Base-by-base conservation (phyloP, 2,113 vertebrate genomes). In the Calyptomena viridis region DNA sequence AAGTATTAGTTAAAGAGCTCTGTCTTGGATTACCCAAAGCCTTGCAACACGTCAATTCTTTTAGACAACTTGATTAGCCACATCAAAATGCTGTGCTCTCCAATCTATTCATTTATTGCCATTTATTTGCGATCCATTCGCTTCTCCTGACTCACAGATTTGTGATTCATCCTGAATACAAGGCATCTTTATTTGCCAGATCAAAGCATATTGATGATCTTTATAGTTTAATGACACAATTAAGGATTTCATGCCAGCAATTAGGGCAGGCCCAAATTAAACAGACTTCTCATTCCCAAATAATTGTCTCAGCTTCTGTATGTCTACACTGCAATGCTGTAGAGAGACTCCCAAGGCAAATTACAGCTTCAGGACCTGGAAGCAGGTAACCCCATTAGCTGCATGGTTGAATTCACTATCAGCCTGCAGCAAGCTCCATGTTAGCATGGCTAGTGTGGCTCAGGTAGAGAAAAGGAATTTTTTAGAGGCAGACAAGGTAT, bases 151-250 rank as follows among this genome's bases (percentile, higher is more conserved):
- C 91, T 96, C 68, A 74, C 55, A 85, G 20, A 79, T n/a, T 83
- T 22, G 59, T 92, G 60, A 95, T 91, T 77, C 89, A 97, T 88
- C 78, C 81, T 84, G 84, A 97, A 90, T 59, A 88, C 71, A 62
- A 82, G 91, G 68, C 92, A 62, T 86, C 90, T 92, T 94, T 81
- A 94, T 94, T 91, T 85, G 84, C 69, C 69, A 87, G 95, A 93
- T 94, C 88, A 89, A 96, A 94, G 84, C 84, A 83, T 78, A 96
- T 72, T 94, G 73, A 76, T 90, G 93, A 97, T 85, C 87, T 72
- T 92, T 91, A 95, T 76, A 69, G 89, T 87, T 95, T 95, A 97
- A 97, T 72, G 93, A 94, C 92, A 96, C 93, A 94, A 89, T 80
- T 94, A 94, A 97, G 80, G 85, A 97, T 89, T 94, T 89, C 64